phyloP scores from a whole-genome alignment of 2,797 vertebrate genomes.

The Sebastes vulpes region DNA sequence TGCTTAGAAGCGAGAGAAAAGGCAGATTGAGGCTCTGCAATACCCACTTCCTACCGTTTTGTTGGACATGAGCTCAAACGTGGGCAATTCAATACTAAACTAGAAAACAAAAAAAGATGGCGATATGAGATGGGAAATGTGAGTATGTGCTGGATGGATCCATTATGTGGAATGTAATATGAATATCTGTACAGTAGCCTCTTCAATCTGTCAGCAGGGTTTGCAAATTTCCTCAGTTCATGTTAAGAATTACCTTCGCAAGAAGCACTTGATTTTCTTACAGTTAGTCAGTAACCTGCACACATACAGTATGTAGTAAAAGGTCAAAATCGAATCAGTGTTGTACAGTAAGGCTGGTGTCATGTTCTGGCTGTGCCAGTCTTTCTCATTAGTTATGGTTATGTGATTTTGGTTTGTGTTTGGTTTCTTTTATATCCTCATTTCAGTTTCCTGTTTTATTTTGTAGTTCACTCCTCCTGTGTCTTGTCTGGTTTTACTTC shows the following conservation, averaged over 20 bases:
- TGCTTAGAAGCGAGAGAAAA: slow-evolving; percentile 54
- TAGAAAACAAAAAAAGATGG: not conserved
- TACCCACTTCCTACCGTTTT: slow-evolving; percentile 18
- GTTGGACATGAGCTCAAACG: slow-evolving; percentile 30
- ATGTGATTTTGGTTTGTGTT: too few species aligned
- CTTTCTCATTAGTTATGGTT: too few species aligned
- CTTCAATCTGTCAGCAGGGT: not conserved
- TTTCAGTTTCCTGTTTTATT: too few species aligned
- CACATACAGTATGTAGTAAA: not conserved
- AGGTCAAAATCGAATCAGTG: not conserved
- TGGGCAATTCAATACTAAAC: slow-evolving; percentile 8
- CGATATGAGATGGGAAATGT: not conserved
- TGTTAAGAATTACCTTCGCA: not conserved
- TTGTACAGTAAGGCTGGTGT: not conserved
- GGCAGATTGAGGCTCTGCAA: slow-evolving; percentile 47
- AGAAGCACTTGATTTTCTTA: not conserved
- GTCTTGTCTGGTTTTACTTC: too few species aligned
- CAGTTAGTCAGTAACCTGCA: not conserved
- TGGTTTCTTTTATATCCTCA: too few species aligned
- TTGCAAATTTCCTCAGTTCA: not conserved
- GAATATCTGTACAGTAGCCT: not conserved
- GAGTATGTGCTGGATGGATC: not conserved
- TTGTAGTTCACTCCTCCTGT: too few species aligned
- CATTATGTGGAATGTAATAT: not conserved
- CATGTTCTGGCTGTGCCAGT: too few species aligned